phyloP scores from a whole-genome alignment of 2,113 vertebrate genomes.

The Melanostigma gelatinosum region DNA sequence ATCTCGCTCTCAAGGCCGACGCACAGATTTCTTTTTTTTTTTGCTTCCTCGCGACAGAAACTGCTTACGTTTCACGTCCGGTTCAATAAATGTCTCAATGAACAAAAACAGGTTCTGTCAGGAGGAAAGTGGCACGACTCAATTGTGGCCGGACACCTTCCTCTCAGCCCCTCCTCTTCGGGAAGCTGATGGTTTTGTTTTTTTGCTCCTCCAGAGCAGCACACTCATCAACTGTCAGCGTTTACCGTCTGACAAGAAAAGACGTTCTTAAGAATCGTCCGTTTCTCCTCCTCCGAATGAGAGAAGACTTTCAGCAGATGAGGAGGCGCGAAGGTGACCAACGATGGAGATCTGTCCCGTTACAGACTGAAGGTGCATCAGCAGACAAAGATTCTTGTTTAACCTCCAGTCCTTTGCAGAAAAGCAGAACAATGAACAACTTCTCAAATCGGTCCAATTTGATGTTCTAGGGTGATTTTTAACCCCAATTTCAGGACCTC shows the following conservation, averaged over 20 bases:
- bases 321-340: slow-evolving; percentile 64
- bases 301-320: slow-evolving; percentile 46
- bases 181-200: slow-evolving; percentile 11
- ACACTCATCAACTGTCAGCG: slow-evolving; percentile 33
- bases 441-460: not conserved
- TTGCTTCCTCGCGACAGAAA: slow-evolving; percentile 40
- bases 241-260: slow-evolving; percentile 57
- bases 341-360: slow-evolving; percentile 26
- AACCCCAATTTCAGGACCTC: not conserved
- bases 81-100: slow-evolving; percentile 66
- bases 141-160: slow-evolving; percentile 4
- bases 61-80: slow-evolving; percentile 64
- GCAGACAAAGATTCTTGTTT: not conserved
- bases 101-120: slow-evolving; percentile 55
- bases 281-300: slow-evolving; percentile 34
- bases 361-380: not conserved
- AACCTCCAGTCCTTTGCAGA: not conserved
- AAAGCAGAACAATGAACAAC: not conserved
- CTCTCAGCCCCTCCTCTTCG: not conserved
- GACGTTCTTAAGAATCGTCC: slow-evolving; percentile 42
- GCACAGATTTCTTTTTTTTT: slow-evolving; percentile 10
- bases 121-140: slow-evolving; percentile 54
- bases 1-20: slow-evolving; percentile 28
- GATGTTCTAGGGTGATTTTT: not conserved
- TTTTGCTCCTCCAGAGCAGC: slow-evolving; percentile 30